Conservation (phyloP, 2,888 invertebrate species). For the Elysia crispata region DNA sequence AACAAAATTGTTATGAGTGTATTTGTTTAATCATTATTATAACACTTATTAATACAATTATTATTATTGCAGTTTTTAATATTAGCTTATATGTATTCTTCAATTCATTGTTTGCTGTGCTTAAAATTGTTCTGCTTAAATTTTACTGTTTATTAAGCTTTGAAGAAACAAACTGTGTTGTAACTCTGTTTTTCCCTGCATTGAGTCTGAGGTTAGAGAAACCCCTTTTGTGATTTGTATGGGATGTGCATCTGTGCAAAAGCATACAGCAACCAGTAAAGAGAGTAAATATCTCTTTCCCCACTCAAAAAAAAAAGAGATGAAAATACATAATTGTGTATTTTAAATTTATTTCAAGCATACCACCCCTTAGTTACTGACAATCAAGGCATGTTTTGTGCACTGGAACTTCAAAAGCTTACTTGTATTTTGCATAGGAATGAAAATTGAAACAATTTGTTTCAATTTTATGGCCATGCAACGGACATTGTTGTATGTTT, state of each 20-base stretch:
- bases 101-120: conserved; percentile 40
- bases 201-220: too few species aligned
- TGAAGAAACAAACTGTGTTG: neutral
- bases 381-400: too few species aligned
- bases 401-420: too few species aligned
- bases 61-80: neutral
- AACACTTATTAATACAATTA: neutral
- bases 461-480: conserved; percentile 4
- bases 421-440: too few species aligned
- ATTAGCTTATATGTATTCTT: conserved; percentile 21
- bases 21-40: neutral
- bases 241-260: too few species aligned
- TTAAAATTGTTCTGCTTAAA: conserved; percentile 25
- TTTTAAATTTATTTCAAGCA: too few species aligned
- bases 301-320: too few species aligned
- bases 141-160: neutral
- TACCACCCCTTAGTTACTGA: too few species aligned
- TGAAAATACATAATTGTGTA: too few species aligned
- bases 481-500: conserved; percentile 25
- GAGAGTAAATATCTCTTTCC: too few species aligned
- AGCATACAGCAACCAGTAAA: too few species aligned
- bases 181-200: neutral
- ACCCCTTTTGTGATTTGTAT: too few species aligned
- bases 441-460: neutral
- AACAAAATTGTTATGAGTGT: neutral